These are phyloP conservation scores for Natrix natrix DNA, from an alignment of 2,797 vertebrate genomes.

Conservation along the genomic window DNA sequence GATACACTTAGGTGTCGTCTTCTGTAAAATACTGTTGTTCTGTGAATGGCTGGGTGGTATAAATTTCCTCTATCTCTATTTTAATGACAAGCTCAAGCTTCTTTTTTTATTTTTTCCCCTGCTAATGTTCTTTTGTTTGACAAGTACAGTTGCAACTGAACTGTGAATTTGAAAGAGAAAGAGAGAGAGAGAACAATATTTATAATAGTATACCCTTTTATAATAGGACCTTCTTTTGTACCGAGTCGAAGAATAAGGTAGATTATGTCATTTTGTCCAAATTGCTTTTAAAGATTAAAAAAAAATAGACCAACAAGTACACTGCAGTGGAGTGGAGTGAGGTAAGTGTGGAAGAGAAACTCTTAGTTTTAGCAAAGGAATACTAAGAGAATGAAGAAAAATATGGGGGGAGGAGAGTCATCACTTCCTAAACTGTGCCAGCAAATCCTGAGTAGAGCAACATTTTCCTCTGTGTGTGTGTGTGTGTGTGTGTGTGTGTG, in stretches of 20 bases:
- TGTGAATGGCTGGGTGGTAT: slow-evolving; percentile 17
- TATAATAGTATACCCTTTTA: not conserved
- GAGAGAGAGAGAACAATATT: not conserved
- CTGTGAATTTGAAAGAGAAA: not conserved
- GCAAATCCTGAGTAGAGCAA: not conserved
- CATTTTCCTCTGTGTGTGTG: too few relatives aligned
- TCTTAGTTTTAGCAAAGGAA: not conserved
- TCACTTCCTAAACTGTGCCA: not conserved
- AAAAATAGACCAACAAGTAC: not conserved
- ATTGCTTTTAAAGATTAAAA: not conserved
- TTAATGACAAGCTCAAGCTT: not conserved
- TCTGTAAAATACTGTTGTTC: not conserved
- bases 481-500: too few relatives aligned
- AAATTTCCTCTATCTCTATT: not conserved
- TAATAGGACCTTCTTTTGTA: not conserved
- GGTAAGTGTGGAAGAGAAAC: not conserved
- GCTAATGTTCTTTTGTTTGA: slow-evolving; percentile 7
- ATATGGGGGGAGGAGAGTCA: not conserved
- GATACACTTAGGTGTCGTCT: not conserved
- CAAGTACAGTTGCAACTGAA: not conserved
- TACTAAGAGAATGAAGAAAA: not conserved
- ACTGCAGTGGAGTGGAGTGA: not conserved
- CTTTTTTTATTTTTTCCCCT: not conserved
- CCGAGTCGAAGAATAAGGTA: not conserved
- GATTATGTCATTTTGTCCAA: not conserved